A percentile compares a stretch with the other conserved stretches of the same genome.
Conservation (phyloP, 2,888 invertebrate genomes). For the Digitonthophagus gazella region DNA sequence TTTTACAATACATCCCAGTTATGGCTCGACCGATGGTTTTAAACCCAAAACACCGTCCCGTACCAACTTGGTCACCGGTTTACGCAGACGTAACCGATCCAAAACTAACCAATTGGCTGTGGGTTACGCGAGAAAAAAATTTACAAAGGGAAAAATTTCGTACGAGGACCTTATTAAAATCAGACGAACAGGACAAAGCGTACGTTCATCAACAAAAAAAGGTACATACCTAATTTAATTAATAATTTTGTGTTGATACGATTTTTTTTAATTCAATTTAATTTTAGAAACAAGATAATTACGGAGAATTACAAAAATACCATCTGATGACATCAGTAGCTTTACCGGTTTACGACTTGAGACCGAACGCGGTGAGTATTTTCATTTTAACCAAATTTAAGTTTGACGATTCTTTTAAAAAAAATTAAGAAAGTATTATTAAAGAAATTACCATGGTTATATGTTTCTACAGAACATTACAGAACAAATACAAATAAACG, state of each 20-base stretch:
- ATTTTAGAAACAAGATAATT: constrained; percentile 60
- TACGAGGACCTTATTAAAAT: constrained; percentile 60
- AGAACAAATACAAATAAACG: constrained; percentile 92
- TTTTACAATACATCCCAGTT: constrained; percentile 92
- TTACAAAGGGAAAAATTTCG: constrained; percentile 75
- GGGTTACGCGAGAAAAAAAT: constrained; percentile 80
- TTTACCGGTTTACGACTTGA: constrained; percentile 88
- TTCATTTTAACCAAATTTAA: background rate
- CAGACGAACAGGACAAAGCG: constrained; percentile 63
- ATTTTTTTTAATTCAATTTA: background rate
- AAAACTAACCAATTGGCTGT: constrained; percentile 86
- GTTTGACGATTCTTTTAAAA: background rate
- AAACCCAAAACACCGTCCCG: constrained; percentile 75
- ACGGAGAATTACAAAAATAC: constrained; percentile 65
- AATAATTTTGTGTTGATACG: background rate
- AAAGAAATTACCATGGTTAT: background rate
- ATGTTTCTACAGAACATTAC: constrained; percentile 88
- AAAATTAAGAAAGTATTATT: background rate
- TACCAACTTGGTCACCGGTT: constrained; percentile 94
- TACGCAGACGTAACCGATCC: constrained; percentile 92
- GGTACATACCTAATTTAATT: constrained; percentile 38
- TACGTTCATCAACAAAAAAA: constrained; percentile 55
- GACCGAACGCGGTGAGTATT: constrained; percentile 75
- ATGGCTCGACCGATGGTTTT: constrained; percentile 94
- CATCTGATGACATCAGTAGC: constrained; percentile 90